Evolutionary conservation across 1,140 invertebrate genomes (phyloP).

Genomic region (Drosophila lacertosa): DNA sequence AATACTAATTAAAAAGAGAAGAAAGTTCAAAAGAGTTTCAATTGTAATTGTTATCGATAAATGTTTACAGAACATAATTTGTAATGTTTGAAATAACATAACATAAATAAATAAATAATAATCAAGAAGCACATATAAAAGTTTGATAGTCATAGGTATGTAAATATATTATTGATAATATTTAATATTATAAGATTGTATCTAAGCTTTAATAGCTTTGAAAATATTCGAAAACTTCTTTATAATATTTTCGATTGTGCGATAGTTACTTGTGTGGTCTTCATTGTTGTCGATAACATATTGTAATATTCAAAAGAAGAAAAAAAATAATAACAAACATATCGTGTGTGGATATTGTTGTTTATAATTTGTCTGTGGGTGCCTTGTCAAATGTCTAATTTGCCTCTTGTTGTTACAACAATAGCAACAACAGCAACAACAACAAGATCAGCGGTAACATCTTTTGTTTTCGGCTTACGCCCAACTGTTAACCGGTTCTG

Average conservation of each 20-base stretch:
- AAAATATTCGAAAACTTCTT: too few relatives aligned
- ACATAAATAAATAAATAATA: too few relatives aligned
- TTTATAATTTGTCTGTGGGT: slow-evolving; percentile 26
- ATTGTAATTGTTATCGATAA: too few relatives aligned
- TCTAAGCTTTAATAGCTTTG: too few relatives aligned
- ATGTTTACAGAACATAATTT: too few relatives aligned
- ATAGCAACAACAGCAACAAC: slow-evolving; percentile 9
- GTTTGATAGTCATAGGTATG: too few relatives aligned
- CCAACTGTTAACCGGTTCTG: slow-evolving; percentile 53
- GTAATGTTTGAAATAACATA: too few relatives aligned
- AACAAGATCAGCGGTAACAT: slow-evolving; percentile 11
- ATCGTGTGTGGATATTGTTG: slow-evolving; percentile 5
- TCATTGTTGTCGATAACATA: neutral
- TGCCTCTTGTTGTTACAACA: slow-evolving; percentile 13
- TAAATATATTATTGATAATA: too few relatives aligned
- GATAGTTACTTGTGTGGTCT: neutral
- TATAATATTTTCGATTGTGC: neutral
- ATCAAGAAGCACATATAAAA: too few relatives aligned
- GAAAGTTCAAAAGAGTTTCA: too few relatives aligned
- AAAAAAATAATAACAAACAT: neutral
- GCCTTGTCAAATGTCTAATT: slow-evolving; percentile 39
- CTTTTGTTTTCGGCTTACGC: slow-evolving; percentile 4
- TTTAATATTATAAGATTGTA: too few relatives aligned
- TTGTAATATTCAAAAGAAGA: neutral
- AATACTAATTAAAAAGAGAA: too few relatives aligned